Evolutionary conservation across 2,113 vertebrate species (phyloP).

Genomic region (Heptranchias perlo): DNA sequence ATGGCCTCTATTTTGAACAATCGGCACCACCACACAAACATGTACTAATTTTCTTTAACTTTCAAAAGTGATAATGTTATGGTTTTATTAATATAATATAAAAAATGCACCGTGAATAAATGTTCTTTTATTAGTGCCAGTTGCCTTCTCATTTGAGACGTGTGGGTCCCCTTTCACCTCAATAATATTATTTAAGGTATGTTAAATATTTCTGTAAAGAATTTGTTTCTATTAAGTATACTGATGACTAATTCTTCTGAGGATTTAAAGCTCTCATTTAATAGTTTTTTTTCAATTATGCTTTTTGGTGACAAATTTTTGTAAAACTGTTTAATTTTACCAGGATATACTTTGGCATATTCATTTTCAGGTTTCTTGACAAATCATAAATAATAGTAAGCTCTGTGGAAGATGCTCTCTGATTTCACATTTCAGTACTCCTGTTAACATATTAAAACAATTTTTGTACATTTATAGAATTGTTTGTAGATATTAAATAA

Average conservation of each 20-base stretch:
- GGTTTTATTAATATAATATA: neutral
- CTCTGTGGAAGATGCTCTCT: neutral
- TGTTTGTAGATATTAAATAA: too few relatives aligned
- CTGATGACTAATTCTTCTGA: neutral
- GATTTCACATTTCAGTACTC: neutral
- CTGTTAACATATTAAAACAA: too few relatives aligned
- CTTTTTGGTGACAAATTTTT: neutral
- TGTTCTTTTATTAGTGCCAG: neutral
- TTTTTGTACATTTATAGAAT: too few relatives aligned
- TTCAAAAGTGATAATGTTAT: neutral
- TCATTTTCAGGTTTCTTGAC: neutral
- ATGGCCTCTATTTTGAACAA: neutral
- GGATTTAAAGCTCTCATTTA: neutral
- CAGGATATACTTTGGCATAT: neutral
- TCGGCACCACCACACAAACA: neutral
- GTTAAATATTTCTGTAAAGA: neutral
- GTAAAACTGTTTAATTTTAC: neutral
- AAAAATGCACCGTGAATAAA: neutral
- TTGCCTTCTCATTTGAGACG: neutral
- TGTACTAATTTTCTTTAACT: neutral
- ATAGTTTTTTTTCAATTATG: neutral
- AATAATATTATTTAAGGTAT: neutral
- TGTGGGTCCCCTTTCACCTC: neutral
- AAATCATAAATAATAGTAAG: neutral
- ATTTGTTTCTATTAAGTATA: neutral